Conservation (phyloP, 2,888 invertebrate genomes). For the Troides oblongomaculatus region DNA sequence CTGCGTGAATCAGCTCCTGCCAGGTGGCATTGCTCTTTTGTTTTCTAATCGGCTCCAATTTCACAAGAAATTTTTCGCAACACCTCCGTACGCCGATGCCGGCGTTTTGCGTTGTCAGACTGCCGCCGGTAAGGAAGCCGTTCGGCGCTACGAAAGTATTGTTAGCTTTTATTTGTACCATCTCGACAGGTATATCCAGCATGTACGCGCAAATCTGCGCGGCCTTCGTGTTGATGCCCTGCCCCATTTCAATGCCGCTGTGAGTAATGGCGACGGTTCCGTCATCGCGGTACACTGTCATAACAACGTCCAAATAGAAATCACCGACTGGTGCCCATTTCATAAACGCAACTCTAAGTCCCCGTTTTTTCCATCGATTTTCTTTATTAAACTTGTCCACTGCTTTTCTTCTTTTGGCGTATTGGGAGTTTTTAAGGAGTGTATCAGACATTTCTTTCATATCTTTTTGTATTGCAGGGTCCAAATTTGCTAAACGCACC, state of each 20-base stretch:
- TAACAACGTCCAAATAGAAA: slow-evolving; percentile 77
- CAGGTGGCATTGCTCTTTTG: slow-evolving; percentile 74
- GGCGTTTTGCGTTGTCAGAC: slow-evolving; percentile 60
- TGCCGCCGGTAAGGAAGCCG: slow-evolving; percentile 82
- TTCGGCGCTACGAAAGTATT: slow-evolving; percentile 83
- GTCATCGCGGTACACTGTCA: slow-evolving; percentile 85
- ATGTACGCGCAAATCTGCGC: slow-evolving; percentile 84
- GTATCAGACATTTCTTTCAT: slow-evolving; percentile 65
- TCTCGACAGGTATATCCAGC: slow-evolving; percentile 82
- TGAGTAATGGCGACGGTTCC: slow-evolving; percentile 86
- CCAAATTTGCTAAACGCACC: slow-evolving; percentile 61
- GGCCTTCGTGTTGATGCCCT: slow-evolving; percentile 87
- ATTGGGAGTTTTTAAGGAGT: slow-evolving; percentile 62
- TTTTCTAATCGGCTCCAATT: slow-evolving; percentile 64
- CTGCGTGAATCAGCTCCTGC: slow-evolving; percentile 76
- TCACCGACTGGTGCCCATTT: slow-evolving; percentile 79
- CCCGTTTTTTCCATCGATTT: slow-evolving; percentile 90
- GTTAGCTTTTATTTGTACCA: slow-evolving; percentile 83
- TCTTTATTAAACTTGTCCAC: slow-evolving; percentile 81
- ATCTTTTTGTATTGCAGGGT: slow-evolving; percentile 64
- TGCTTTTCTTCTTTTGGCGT: slow-evolving; percentile 61
- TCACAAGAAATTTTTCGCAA: slow-evolving; percentile 47
- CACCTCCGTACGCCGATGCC: slow-evolving; percentile 46
- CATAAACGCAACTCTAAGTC: slow-evolving; percentile 84
- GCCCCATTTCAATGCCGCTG: slow-evolving; percentile 88